Evolutionary conservation across 1,140 invertebrate genomes (phyloP).

Genomic region (Heterodera carotae): DNA sequence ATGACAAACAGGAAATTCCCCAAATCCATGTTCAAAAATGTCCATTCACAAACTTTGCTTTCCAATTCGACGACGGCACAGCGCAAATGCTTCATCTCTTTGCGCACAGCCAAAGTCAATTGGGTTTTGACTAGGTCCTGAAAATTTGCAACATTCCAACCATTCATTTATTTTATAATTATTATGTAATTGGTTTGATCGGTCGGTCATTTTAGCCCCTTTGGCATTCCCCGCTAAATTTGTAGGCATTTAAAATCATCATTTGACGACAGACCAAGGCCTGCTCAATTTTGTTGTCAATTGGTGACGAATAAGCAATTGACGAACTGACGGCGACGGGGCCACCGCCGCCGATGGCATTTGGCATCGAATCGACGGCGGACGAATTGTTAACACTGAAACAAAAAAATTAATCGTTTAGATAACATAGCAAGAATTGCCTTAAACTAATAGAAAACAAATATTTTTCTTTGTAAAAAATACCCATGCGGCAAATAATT

Average conservation of each 20-base stretch:
- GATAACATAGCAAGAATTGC: too few relatives aligned
- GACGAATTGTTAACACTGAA: neutral
- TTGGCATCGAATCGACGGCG: neutral
- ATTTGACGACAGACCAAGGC: too few relatives aligned
- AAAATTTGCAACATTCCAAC: neutral
- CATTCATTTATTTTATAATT: neutral
- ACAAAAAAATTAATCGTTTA: neutral
- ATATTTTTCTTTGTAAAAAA: too few relatives aligned
- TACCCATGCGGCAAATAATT: neutral
- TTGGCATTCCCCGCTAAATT: too few relatives aligned
- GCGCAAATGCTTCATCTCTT: slow-evolving; percentile 60
- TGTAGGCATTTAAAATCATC: too few relatives aligned
- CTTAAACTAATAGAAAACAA: too few relatives aligned
- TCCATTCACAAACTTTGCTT: slow-evolving; percentile 40
- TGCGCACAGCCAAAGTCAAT: slow-evolving; percentile 64
- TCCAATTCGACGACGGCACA: slow-evolving; percentile 56
- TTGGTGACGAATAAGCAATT: slow-evolving; percentile 13
- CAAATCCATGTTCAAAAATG: slow-evolving; percentile 17
- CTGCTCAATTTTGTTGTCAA: slow-evolving; percentile 38
- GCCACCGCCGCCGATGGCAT: neutral
- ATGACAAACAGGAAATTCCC: neutral
- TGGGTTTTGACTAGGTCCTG: slow-evolving; percentile 65
- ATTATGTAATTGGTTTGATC: slow-evolving; percentile 5
- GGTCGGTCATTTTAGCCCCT: too few relatives aligned
- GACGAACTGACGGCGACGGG: neutral